phyloP scores from a whole-genome alignment of 2,888 invertebrate genomes.

The Ischnura elegans region DNA sequence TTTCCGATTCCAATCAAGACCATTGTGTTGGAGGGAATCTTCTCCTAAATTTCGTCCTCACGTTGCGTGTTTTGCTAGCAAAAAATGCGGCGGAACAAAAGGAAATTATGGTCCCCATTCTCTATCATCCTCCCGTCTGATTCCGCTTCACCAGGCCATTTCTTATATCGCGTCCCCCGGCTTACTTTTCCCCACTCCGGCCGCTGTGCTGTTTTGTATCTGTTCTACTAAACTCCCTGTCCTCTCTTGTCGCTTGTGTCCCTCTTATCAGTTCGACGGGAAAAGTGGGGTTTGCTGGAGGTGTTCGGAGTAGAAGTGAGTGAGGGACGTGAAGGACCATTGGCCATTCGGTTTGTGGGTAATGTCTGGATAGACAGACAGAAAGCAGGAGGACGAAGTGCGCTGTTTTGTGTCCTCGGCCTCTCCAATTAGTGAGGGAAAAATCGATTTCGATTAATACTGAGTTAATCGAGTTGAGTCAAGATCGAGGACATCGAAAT shows the following conservation, averaged over 20 bases:
- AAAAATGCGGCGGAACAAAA: no score
- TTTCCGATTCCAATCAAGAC: no score
- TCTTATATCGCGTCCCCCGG: not conserved
- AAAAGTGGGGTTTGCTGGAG: not conserved
- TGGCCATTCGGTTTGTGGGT: conserved; percentile 65
- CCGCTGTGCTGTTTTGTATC: no score
- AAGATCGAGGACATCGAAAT: no score
- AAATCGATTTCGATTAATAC: no score
- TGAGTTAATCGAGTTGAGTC: no score
- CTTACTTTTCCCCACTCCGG: no score
- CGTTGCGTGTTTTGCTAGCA: no score
- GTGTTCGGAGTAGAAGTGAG: no score
- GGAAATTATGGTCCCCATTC: no score
- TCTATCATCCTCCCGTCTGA: not conserved
- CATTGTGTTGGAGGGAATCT: no score
- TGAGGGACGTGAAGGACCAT: conserved; percentile 19
- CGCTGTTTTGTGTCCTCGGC: not conserved
- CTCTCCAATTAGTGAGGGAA: not conserved
- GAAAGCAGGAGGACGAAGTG: not conserved
- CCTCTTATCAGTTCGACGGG: not conserved
- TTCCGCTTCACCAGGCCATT: not conserved
- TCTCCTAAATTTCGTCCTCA: no score
- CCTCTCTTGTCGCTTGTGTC: not conserved
- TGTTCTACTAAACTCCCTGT: not conserved
- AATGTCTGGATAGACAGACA: not conserved